Conservation (phyloP, 23 tunicate species). For the Halocynthia roretzi region DNA sequence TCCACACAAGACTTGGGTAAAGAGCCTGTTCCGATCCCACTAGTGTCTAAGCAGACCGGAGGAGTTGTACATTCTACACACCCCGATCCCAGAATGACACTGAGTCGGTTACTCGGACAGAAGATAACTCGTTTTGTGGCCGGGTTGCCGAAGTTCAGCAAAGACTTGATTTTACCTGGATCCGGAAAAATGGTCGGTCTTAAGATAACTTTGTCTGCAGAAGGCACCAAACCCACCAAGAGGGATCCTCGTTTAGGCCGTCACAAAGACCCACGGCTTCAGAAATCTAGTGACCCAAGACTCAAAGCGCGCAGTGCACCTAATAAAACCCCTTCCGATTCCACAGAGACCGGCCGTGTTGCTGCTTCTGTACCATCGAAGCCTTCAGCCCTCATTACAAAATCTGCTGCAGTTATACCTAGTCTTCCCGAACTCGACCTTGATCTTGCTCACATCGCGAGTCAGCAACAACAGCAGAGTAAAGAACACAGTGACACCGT, state of each 20-base stretch:
- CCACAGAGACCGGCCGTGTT: conserved; percentile 3
- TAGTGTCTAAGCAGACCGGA: conserved; percentile 56
- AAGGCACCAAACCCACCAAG: conserved; percentile 14
- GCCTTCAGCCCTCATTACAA: conserved; percentile 65
- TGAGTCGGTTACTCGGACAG: conserved; percentile 64
- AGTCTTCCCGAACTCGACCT: conserved; percentile 78
- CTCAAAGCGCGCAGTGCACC: conserved; percentile 21
- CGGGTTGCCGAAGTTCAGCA: conserved; percentile 38
- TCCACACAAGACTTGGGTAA: conserved; percentile 71
- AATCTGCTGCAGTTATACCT: conserved; percentile 68
- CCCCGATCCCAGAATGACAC: conserved; percentile 77
- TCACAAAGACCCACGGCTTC: conserved; percentile 73
- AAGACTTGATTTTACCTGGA: conserved; percentile 53
- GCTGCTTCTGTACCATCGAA: conserved; percentile 41
- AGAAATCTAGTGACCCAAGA: conserved; percentile 26
- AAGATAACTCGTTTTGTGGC: conserved; percentile 37
- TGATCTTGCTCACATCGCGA: conserved; percentile 32
- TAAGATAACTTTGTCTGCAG: conserved; percentile 60
- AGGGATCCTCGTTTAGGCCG: conserved; percentile 49
- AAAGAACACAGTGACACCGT: not conserved
- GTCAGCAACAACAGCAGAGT: conserved; percentile 1
- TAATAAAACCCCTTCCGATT: not conserved
- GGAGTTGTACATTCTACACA: conserved; percentile 42
- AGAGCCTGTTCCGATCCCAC: conserved; percentile 73
- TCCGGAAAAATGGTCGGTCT: conserved; percentile 49